A percentile compares a stretch with the other conserved stretches of the same genome.
These are phyloP conservation scores for Catamblyrhynchus diadema DNA, from an alignment of 2,797 vertebrate genomes.

Conservation along the genomic window DNA sequence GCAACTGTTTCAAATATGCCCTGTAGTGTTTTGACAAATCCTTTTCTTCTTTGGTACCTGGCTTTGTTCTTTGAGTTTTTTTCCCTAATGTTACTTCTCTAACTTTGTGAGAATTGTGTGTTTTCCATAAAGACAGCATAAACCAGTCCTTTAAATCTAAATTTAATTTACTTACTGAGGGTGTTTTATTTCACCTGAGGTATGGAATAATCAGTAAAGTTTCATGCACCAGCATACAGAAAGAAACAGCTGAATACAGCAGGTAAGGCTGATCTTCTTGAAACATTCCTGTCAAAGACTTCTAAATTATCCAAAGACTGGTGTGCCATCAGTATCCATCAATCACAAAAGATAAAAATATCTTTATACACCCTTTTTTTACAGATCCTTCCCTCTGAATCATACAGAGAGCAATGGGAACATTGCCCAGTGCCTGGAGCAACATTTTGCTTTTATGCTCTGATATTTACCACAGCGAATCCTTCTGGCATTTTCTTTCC, in stretches of 20 bases:
- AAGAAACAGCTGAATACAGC: neutral
- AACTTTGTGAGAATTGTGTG: neutral
- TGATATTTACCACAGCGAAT: neutral
- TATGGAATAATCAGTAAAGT: neutral
- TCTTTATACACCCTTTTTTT: neutral
- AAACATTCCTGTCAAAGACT: neutral
- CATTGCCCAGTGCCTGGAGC: neutral
- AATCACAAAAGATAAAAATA: neutral
- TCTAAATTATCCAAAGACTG: neutral
- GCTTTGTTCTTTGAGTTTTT: accelerated
- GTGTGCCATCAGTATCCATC: neutral
- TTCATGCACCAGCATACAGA: neutral
- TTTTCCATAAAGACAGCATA: neutral
- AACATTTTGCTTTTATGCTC: neutral
- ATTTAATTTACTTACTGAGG: neutral
- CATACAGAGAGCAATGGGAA: neutral
- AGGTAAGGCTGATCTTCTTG: neutral
- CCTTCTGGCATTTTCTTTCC: neutral
- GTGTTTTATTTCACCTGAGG: neutral
- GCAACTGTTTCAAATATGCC: neutral
- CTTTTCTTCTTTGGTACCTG: neutral
- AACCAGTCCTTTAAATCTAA: neutral
- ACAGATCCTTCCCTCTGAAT: neutral
- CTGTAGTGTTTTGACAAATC: neutral
- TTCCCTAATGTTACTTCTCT: neutral